Evolutionary conservation across 2,113 vertebrate genomes (phyloP).

Genomic region (Piaya cayana): DNA sequence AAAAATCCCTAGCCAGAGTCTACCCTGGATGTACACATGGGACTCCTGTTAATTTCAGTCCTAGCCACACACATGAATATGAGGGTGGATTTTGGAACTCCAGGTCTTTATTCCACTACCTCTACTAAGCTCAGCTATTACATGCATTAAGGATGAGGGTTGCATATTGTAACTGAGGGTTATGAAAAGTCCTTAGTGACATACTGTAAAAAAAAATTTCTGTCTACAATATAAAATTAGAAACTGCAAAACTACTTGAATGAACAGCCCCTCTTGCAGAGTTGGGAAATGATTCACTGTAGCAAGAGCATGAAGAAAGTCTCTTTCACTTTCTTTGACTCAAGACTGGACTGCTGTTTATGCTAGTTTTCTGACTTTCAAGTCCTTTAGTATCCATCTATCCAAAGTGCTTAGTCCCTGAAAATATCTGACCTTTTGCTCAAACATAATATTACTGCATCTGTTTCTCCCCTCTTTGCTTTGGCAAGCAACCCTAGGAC

Average conservation of each 20-base stretch:
- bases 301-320: constrained; percentile 25
- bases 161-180: background rate
- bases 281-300: constrained; percentile 2
- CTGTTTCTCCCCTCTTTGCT: constrained; percentile 18
- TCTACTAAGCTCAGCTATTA: background rate
- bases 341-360: background rate
- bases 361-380: background rate
- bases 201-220: constrained; percentile 60
- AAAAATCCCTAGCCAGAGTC: constrained; percentile 42
- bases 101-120: constrained; percentile 21
- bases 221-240: constrained; percentile 42
- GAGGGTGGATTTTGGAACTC: constrained; percentile 11
- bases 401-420: background rate
- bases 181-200: constrained; percentile 42
- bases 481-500: constrained; percentile 2
- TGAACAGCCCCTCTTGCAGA: constrained; percentile 55
- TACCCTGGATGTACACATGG: background rate
- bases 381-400: background rate
- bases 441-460: background rate
- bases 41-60: background rate
- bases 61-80: constrained; percentile 61
- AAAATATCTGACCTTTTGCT: background rate
- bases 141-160: background rate
- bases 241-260: constrained; percentile 74
- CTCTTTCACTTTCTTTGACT: background rate